Evolutionary conservation across 2,113 vertebrate species (phyloP).

Genomic region (Eulemur rufifrons): DNA sequence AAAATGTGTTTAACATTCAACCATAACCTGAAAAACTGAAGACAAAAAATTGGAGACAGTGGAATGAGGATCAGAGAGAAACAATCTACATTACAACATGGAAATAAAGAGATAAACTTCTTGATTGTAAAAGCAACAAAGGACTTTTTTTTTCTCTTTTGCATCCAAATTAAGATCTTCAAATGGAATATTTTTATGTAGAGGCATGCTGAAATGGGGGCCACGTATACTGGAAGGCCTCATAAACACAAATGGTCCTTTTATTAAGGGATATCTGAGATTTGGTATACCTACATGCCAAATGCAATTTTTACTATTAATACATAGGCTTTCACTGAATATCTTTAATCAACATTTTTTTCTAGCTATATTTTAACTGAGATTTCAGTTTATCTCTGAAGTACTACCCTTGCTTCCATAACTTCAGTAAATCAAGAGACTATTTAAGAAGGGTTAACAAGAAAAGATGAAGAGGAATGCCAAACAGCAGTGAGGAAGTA

Average conservation of each 20-base stretch:
- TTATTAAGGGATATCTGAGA: not conserved
- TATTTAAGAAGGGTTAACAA: not conserved
- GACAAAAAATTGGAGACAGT: not conserved
- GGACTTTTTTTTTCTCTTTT: not conserved
- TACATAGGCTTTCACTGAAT: not conserved
- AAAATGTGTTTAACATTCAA: slow-evolving; percentile 6
- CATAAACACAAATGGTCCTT: not conserved
- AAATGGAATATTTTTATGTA: not conserved
- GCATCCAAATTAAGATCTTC: not conserved
- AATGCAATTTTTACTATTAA: not conserved
- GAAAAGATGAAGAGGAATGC: slow-evolving; percentile 12
- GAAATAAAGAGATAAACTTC: not conserved
- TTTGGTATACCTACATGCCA: slow-evolving; percentile 15
- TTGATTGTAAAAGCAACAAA: slow-evolving; percentile 20
- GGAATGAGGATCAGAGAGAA: not conserved
- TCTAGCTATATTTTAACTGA: slow-evolving; percentile 37
- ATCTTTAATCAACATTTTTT: not conserved
- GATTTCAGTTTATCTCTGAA: slow-evolving; percentile 2
- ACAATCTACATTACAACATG: not conserved
- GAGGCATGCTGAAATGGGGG: not conserved
- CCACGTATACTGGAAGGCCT: not conserved
- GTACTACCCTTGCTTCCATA: not conserved
- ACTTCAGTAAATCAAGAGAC: not conserved
- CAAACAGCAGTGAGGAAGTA: not conserved
- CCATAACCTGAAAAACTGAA: not conserved